phyloP scores from a whole-genome alignment of 2,113 vertebrate genomes.

The Muntiacus reevesi region DNA sequence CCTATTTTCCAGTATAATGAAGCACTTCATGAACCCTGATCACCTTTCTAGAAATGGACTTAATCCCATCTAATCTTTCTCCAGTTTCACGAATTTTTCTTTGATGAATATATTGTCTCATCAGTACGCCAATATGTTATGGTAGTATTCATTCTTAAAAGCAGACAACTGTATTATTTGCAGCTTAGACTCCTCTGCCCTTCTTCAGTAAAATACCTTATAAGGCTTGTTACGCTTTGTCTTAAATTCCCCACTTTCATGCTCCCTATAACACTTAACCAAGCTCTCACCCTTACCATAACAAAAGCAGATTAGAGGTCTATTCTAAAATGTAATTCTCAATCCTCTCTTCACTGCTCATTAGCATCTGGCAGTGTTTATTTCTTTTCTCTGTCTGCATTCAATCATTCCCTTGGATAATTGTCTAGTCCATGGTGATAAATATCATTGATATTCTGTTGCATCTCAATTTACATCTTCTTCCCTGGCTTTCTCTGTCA shows the following conservation, averaged over 20 bases:
- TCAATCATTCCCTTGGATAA: not conserved
- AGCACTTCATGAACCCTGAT: not conserved
- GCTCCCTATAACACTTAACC: not conserved
- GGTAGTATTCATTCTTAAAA: not conserved
- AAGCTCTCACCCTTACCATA: not conserved
- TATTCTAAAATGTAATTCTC: not conserved
- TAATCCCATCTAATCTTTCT: not conserved
- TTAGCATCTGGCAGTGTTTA: not conserved
- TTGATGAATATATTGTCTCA: not conserved
- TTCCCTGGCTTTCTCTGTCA: not conserved
- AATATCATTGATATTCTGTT: not conserved
- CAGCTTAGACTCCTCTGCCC: not conserved
- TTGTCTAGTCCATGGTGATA: not conserved
- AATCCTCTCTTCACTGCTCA: not conserved
- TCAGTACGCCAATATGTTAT: not conserved
- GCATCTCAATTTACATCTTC: not conserved
- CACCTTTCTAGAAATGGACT: not conserved
- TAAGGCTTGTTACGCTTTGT: not conserved
- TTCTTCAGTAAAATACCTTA: not conserved
- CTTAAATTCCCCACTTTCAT: not conserved
- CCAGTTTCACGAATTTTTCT: not conserved
- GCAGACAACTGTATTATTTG: not conserved
- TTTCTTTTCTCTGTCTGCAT: not conserved
- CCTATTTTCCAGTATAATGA: not conserved
- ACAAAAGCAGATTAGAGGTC: not conserved